A percentile compares a stretch with the other conserved stretches of the same genome.
phyloP scores from a whole-genome alignment of 2,888 invertebrate species.

The Caenorhabditis japonica region DNA sequence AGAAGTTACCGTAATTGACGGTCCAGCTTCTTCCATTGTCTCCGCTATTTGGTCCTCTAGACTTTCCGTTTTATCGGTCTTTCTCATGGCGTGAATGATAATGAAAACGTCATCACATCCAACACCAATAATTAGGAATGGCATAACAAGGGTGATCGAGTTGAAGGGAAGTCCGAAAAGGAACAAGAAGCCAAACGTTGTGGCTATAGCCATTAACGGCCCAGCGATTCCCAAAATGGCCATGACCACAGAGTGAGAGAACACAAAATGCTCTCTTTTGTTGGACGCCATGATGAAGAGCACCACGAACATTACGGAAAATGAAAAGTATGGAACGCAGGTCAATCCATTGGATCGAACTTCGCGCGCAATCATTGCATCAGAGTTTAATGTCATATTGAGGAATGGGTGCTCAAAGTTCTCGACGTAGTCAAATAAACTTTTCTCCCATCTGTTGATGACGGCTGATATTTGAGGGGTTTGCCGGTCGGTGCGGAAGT shows the following conservation, averaged over 20 bases:
- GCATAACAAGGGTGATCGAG: conserved; percentile 72
- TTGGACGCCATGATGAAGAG: conserved; percentile 63
- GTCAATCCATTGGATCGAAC: conserved; percentile 68
- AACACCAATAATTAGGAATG: conserved; percentile 71
- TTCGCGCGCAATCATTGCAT: conserved; percentile 67
- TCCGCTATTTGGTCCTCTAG: conserved; percentile 66
- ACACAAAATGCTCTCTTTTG: conserved; percentile 60
- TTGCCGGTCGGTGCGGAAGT: conserved; percentile 69
- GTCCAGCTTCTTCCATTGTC: conserved; percentile 69
- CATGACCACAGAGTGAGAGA: conserved; percentile 62
- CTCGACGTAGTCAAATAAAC: conserved; percentile 58
- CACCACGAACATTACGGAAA: conserved; percentile 62
- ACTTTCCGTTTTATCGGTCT: conserved; percentile 58
- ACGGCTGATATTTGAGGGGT: conserved; percentile 45
- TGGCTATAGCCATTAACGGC: conserved; percentile 66
- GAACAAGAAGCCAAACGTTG: conserved; percentile 66
- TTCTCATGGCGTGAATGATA: conserved; percentile 68
- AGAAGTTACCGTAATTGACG: conserved; percentile 70
- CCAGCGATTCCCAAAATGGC: conserved; percentile 67
- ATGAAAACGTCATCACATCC: conserved; percentile 73
- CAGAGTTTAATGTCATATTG: conserved; percentile 66
- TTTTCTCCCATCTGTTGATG: conserved; percentile 63
- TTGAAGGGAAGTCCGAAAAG: conserved; percentile 67
- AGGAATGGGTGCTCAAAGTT: conserved; percentile 60
- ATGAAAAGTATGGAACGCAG: conserved; percentile 66